These are phyloP conservation scores for Anguilla anguilla DNA, from an alignment of 2,797 vertebrate genomes.

Conservation along the genomic window DNA sequence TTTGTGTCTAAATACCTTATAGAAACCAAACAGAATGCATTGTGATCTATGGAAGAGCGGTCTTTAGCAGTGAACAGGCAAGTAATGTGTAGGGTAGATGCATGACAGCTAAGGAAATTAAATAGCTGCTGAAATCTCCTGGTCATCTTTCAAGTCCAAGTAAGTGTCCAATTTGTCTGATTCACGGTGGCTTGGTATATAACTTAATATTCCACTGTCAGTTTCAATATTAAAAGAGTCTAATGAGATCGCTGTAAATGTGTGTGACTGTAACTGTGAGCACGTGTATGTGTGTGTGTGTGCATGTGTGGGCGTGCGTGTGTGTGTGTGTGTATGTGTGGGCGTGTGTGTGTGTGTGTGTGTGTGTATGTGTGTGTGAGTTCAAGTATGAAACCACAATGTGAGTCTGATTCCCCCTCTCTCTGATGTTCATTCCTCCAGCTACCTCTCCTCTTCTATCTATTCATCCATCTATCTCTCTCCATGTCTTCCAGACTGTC, in stretches of 20 bases:
- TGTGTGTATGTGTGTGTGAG: background rate
- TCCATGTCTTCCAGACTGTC: background rate
- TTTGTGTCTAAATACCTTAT: background rate
- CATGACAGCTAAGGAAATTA: background rate
- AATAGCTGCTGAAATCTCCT: background rate
- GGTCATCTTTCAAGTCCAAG: background rate
- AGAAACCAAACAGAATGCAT: background rate
- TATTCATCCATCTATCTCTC: background rate
- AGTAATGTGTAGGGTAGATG: background rate
- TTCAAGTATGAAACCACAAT: background rate
- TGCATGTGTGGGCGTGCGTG: no score
- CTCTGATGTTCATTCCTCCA: background rate
- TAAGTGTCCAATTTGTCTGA: background rate
- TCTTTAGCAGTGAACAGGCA: background rate
- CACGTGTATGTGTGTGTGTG: background rate
- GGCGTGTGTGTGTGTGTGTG: background rate
- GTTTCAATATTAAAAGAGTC: slow-evolving; percentile 4
- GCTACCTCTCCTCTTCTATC: background rate
- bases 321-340: background rate
- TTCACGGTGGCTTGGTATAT: background rate
- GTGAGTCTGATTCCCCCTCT: background rate
- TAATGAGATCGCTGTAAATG: background rate
- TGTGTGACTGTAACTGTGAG: background rate
- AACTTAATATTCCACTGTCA: background rate
- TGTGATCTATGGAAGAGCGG: no score